Evolutionary conservation across 2,797 vertebrate genomes (phyloP).

Genomic region (Mormyrops boulengeri): DNA sequence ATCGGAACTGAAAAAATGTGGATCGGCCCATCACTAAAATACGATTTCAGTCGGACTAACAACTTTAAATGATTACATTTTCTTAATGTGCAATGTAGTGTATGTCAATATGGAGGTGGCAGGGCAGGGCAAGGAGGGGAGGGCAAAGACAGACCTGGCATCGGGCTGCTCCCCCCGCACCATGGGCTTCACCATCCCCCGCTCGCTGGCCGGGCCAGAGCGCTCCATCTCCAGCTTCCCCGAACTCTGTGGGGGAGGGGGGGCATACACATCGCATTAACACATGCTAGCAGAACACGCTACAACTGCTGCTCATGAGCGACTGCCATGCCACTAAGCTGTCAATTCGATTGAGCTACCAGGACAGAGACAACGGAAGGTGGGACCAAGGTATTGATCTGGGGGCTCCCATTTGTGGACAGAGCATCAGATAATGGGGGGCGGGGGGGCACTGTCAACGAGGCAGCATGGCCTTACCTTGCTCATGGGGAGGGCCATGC

Average conservation of each 20-base stretch:
- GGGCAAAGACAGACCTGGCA: constrained; percentile 51
- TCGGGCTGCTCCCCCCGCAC: constrained; percentile 81
- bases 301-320: neutral
- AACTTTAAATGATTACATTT: too few relatives aligned
- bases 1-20: too few relatives aligned
- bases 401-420: neutral
- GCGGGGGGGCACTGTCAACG: neutral
- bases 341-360: neutral
- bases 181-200: constrained; percentile 88
- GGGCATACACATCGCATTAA: constrained; percentile 7
- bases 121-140: neutral
- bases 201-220: constrained; percentile 54
- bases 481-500: constrained; percentile 77
- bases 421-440: neutral
- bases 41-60: neutral
- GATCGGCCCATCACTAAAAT: too few relatives aligned
- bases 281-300: neutral
- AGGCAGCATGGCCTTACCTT: constrained; percentile 64
- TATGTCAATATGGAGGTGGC: neutral
- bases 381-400: neutral
- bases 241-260: constrained; percentile 67
- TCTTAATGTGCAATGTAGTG: too few relatives aligned
- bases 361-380: neutral
- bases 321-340: neutral
- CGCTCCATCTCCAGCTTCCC: constrained; percentile 83